Conservation (phyloP, 1,140 invertebrate species). For the Dendroctonus valens region DNA sequence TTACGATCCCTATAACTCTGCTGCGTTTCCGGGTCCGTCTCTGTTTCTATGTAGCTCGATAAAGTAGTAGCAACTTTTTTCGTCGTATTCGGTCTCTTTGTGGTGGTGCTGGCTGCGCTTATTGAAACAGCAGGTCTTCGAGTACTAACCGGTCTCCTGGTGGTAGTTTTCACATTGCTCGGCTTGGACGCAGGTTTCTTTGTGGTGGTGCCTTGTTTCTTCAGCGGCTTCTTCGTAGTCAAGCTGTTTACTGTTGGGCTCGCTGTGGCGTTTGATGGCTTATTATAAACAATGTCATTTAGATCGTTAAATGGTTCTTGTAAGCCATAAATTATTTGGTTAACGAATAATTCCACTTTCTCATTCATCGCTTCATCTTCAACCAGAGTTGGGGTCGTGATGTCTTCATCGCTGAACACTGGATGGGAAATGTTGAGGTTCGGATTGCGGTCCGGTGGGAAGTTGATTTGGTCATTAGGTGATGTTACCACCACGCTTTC, state of each 20-base stretch:
- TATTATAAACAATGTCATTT: slow-evolving; percentile 66
- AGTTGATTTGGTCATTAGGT: slow-evolving; percentile 71
- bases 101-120: slow-evolving; percentile 49
- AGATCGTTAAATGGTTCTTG: slow-evolving; percentile 78
- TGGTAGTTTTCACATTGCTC: slow-evolving; percentile 36
- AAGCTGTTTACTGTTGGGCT: slow-evolving; percentile 41
- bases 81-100: slow-evolving; percentile 48
- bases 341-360: slow-evolving; percentile 78
- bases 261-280: slow-evolving; percentile 45
- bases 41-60: slow-evolving; percentile 46
- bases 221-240: slow-evolving; percentile 52
- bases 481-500: slow-evolving; percentile 46
- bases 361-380: slow-evolving; percentile 73
- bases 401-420: slow-evolving; percentile 55
- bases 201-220: slow-evolving; percentile 46
- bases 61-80: slow-evolving; percentile 41
- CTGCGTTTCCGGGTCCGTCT: slow-evolving; percentile 53
- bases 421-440: slow-evolving; percentile 67
- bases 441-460: slow-evolving; percentile 80
- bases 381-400: slow-evolving; percentile 68
- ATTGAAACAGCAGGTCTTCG: slow-evolving; percentile 38
- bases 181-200: slow-evolving; percentile 41
- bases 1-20: slow-evolving; percentile 66
- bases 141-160: slow-evolving; percentile 42
- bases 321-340: slow-evolving; percentile 77